A percentile compares a stretch with the other conserved stretches of the same genome.
Evolutionary conservation across 2,797 vertebrate genomes (phyloP).

Genomic region (Podarcis lilfordi): DNA sequence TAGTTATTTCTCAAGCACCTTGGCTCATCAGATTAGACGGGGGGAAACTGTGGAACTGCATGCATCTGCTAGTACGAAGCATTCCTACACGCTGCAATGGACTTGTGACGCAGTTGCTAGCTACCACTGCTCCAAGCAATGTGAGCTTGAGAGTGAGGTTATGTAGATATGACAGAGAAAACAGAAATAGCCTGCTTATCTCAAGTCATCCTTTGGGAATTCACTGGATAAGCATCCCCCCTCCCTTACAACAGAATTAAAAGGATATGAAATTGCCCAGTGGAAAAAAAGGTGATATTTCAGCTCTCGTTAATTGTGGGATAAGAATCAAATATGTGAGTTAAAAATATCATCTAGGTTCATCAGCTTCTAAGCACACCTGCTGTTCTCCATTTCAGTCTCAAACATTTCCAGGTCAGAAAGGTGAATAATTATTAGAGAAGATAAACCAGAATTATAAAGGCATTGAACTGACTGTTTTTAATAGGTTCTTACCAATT

Average conservation of each 20-base stretch:
- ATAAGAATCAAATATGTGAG: conserved; percentile 62
- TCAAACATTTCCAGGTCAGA: conserved; percentile 70
- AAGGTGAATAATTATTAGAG: conserved; percentile 68
- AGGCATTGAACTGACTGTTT: conserved; percentile 69
- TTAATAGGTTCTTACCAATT: conserved; percentile 72
- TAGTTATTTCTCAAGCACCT: too few species aligned
- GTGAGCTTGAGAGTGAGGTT: not conserved
- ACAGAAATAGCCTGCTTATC: not conserved
- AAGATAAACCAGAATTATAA: conserved; percentile 68
- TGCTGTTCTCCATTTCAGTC: conserved; percentile 72
- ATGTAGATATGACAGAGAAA: conserved; percentile 18
- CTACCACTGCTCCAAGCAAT: not conserved
- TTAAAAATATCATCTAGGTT: conserved; percentile 72
- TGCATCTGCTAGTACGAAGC: too few species aligned
- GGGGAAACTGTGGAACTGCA: not conserved
- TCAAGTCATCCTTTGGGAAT: conserved; percentile 11
- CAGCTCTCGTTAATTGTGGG: conserved; percentile 46
- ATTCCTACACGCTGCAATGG: not conserved
- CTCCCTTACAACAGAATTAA: conserved; percentile 1
- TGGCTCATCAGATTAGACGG: not conserved
- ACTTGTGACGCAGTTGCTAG: not conserved
- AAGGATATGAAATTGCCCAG: conserved; percentile 31
- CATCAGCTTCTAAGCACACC: conserved; percentile 65
- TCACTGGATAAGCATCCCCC: not conserved
- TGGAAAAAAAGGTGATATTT: conserved; percentile 39